Evolutionary conservation across 2,888 invertebrate species (phyloP).

Genomic region (Maniola hyperantus): DNA sequence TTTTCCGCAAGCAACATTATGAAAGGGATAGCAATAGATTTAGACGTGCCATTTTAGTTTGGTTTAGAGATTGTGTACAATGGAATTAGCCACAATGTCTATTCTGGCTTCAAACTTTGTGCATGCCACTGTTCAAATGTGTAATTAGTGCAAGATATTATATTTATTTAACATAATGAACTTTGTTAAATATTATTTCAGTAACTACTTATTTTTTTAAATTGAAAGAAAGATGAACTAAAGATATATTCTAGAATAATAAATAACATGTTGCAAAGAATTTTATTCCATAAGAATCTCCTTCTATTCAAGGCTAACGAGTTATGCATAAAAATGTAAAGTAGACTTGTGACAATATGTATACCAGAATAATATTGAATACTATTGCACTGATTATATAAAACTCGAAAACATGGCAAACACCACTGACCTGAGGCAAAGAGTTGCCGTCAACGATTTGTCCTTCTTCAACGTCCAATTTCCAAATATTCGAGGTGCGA

Average conservation of each 20-base stretch:
- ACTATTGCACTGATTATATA: conserved; percentile 37
- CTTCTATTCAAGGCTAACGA: conserved; percentile 39
- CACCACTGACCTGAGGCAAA: conserved; percentile 76
- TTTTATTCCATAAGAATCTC: conserved; percentile 24
- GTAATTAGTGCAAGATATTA: too few relatives aligned
- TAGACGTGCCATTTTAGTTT: too few relatives aligned
- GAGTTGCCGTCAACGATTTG: conserved; percentile 87
- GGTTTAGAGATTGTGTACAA: too few relatives aligned
- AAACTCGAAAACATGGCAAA: conserved; percentile 29
- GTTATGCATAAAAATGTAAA: conserved; percentile 33
- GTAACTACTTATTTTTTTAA: not conserved
- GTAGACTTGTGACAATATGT: conserved; percentile 22
- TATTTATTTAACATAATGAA: not conserved
- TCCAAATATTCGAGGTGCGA: conserved; percentile 92
- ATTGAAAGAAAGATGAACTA: not conserved
- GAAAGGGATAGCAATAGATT: too few relatives aligned
- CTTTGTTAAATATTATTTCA: too few relatives aligned
- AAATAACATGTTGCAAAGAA: not conserved
- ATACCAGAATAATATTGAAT: conserved; percentile 33
- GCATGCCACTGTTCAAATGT: too few relatives aligned
- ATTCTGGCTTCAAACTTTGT: too few relatives aligned
- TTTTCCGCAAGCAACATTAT: too few relatives aligned
- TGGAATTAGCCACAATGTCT: too few relatives aligned
- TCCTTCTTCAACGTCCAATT: conserved; percentile 88
- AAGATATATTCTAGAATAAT: not conserved